phyloP scores from a whole-genome alignment of 2,888 invertebrate genomes.

The Amaurobius ferox region DNA sequence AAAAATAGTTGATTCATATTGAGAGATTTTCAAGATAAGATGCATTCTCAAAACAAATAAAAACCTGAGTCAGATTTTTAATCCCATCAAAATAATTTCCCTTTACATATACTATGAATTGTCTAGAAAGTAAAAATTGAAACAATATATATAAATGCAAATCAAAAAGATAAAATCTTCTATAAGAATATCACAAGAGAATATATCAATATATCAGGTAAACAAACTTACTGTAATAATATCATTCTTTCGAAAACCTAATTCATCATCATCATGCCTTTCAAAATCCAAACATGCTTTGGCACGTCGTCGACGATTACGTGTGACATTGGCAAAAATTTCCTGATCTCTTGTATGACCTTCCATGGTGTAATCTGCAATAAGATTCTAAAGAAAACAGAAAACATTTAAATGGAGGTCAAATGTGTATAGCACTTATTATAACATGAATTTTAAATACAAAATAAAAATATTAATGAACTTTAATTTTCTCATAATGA shows the following conservation, averaged over 20 bases:
- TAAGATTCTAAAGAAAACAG: slow-evolving; percentile 79
- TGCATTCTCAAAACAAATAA: too few species aligned
- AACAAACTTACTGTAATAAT: slow-evolving; percentile 89
- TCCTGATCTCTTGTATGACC: slow-evolving; percentile 96
- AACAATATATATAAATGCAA: not conserved
- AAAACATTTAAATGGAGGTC: not conserved
- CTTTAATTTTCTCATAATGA: too few species aligned
- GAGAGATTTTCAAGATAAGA: too few species aligned
- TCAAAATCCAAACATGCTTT: slow-evolving; percentile 98
- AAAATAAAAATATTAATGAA: too few species aligned
- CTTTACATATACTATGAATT: too few species aligned
- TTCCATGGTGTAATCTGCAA: slow-evolving; percentile 96
- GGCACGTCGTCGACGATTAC: slow-evolving; percentile 86
- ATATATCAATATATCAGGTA: not conserved
- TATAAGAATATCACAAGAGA: too few species aligned
- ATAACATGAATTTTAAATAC: too few species aligned
- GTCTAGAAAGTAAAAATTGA: not conserved
- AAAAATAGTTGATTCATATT: too few species aligned
- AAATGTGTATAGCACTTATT: too few species aligned
- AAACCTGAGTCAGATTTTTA: too few species aligned
- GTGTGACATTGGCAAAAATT: slow-evolving; percentile 94
- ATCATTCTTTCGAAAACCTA: slow-evolving; percentile 98
- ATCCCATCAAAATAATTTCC: too few species aligned
- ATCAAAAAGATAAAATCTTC: not conserved
- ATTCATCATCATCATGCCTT: slow-evolving; percentile 97